Base-by-base conservation (phyloP, 2,797 vertebrate genomes). In the Platalea minor region DNA sequence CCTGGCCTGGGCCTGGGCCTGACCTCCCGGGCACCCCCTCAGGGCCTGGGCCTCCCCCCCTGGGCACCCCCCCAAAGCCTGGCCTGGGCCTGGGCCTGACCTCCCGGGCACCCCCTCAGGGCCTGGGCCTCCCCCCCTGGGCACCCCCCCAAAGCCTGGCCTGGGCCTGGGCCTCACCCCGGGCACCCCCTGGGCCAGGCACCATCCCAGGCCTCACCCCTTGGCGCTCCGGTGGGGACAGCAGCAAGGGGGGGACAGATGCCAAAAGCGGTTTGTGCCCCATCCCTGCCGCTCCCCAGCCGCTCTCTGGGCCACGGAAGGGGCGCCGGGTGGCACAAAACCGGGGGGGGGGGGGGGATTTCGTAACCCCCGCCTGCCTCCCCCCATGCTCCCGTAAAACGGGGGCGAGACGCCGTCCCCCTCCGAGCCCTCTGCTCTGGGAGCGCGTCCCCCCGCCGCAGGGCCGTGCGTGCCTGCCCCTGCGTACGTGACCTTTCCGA, bases 381-480 rank as follows among this genome's bases (percentile, higher is more conserved):
- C 13, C 33, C 5, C 8, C 11, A 9, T 0, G n/a, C 9, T 14
- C 5, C 23, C 3, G 0, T 5, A 3, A 11, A 39, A 0, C 0
- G 0, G n/a, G 48, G 50, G 5, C 2, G 1, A 46, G 82, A 2
- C 4, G 0, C 11, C 0, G 0, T 20, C 37, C 28, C 8, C 4
- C 8, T 6, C 41, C 1, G 1, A 35, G 50, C 35, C 39, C 64
- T 33, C 9, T 4, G 18, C 16, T 12, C 39, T 3, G 63, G 20
- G 26, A 12, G 56, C 2, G 8, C 2, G 17, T 43, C 28, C 25
- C 20, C 18, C 17, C 8, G 25, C 28, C 3, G 1, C 25, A 11
- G 72, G 12, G 4, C 31, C 4, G 0, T 19, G 43, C 48, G 8
- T 21, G 65, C 61, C 45, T 23, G 5, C 31, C 33, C 59, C 86